These are phyloP conservation scores for Tokudaia muenninki DNA, from an alignment of 2,797 vertebrate species.

Conservation along the genomic window DNA sequence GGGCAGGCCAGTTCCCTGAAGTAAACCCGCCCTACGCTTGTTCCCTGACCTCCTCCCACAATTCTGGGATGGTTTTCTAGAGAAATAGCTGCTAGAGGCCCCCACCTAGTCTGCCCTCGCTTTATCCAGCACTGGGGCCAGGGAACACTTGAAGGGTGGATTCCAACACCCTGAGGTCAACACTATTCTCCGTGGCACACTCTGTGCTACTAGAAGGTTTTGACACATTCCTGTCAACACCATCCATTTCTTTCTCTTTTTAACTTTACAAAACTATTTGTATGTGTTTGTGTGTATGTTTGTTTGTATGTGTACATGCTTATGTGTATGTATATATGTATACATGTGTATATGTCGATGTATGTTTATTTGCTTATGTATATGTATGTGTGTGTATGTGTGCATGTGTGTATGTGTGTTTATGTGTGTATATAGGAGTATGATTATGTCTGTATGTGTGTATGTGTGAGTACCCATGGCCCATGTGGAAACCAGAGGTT, in stretches of 20 bases:
- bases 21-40: constrained; percentile 1
- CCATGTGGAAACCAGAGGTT: background rate
- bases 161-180: constrained; percentile 44
- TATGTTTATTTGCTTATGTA: background rate
- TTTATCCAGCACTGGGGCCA: constrained; percentile 24
- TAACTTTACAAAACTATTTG: background rate
- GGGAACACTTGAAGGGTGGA: background rate
- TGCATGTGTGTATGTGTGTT: no score
- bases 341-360: background rate
- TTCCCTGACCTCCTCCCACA: constrained; percentile 65
- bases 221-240: background rate
- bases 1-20: constrained; percentile 32
- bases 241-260: background rate
- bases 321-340: background rate
- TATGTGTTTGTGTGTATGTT: background rate
- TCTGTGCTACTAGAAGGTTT: constrained; percentile 19
- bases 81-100: constrained; percentile 36
- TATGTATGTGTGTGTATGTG: background rate
- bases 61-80: constrained; percentile 68
- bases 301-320: background rate
- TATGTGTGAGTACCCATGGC: background rate
- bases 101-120: constrained; percentile 59
- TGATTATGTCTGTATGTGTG: background rate
- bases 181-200: background rate
- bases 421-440: no score